Conservation (phyloP, 2,888 invertebrate genomes). For the Leptarthrus brevirostris region DNA sequence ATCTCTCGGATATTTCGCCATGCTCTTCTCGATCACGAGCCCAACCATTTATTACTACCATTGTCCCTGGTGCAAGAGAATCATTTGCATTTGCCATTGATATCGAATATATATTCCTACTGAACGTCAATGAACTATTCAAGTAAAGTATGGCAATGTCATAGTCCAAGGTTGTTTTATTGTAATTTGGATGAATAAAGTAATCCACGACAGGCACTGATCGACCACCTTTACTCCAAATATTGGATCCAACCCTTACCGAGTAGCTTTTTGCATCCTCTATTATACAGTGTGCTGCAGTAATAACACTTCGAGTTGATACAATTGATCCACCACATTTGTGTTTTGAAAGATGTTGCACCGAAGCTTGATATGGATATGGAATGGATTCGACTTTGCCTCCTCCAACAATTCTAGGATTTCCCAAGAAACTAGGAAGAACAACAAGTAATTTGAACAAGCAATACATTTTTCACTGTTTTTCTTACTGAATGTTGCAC, state of each 20-base stretch:
- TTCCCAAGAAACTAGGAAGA: no score
- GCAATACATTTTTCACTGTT: no score
- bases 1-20: not conserved
- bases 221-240: not conserved
- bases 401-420: not conserved
- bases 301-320: not conserved
- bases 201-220: not conserved
- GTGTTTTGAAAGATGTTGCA: not conserved
- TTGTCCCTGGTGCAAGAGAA: no score
- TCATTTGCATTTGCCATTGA: no score
- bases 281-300: conserved; percentile 8
- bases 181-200: not conserved
- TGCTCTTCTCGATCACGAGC: not conserved
- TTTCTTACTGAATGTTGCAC: no score
- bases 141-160: no score
- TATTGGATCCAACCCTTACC: not conserved
- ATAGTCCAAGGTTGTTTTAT: no score
- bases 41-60: not conserved
- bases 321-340: not conserved
- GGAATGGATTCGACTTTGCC: not conserved
- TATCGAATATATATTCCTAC: not conserved
- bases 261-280: not conserved
- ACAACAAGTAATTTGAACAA: no score
- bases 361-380: not conserved
- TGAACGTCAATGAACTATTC: not conserved